Base-by-base conservation (phyloP, 2,113 vertebrate species). In the Scomber scombrus region DNA sequence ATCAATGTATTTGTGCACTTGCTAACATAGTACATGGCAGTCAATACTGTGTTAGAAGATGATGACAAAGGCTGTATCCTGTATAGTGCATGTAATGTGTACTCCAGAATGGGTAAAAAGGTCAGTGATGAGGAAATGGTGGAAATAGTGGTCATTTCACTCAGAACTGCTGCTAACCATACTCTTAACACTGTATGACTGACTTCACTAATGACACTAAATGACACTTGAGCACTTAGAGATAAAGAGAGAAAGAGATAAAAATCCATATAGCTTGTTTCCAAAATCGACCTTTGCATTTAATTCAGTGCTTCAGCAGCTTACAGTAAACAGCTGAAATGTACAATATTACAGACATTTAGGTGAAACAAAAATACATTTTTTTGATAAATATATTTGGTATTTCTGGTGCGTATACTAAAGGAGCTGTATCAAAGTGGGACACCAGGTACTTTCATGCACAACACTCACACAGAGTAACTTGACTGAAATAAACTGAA, bases 301-400 rank as follows among this genome's bases (percentile, higher is more conserved):
- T 91, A 86, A 85, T 90, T 49, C 46, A 71, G 56, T 2, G 29
- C 63, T 78, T 85, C 21, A 46, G 77, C 65, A 78, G 63, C 15
- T 26, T 43, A 89, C 80, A 86, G 40, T 69, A 74, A 82, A 90
- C 79, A 84, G 73, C 49, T 86, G 76, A 76, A 71, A 81, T 11
- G 15, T 71, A 92, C 78, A 88, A 46, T 78, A 58, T 82, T 52
- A 85, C 72, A 84, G 78, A 91, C 72, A 82, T 74, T 81, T 58
- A 51, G 67, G 9, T 79, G 54, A 63, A 61, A 66, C 72, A 77
- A 69, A 88, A 68, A 89, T 87, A 67, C 80, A 76, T 80, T 3
- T 23, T 68, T 23, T 75, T 11, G 3, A 80, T 75, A 51, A 82
- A 86, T 75, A 81, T 85, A 87, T 91, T 92, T 92, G 89, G 71